Base-by-base conservation (phyloP, 2,888 invertebrate genomes). In the Theodoxus fluviatilis region DNA sequence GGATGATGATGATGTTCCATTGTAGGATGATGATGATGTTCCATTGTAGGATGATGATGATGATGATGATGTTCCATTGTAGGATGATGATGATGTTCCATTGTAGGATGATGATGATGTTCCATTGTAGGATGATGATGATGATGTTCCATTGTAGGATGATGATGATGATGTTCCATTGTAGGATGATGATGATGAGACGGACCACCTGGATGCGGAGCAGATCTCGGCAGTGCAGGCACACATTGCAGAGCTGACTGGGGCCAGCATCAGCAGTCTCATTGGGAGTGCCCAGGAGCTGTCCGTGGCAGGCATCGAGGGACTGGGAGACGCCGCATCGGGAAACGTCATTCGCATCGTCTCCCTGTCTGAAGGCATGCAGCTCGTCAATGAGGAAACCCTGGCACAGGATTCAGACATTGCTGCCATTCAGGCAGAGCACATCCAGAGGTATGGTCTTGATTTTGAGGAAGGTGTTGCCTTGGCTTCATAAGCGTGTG, bases 291-390 rank as follows among this genome's bases (percentile, higher is more conserved):
- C 69, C 3, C 71, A 74, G 66, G 74, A 74, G 2, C 70, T 76
- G n/a, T 70, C 71, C 47, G 71, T 73, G 70, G 71, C 71, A 28
- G 71, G 72, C 1, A 47, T 73, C 12, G 67, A 63, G 4, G 71
- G 71, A 15, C 67, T 59, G 9, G 67, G 75, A 59, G 73, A 73
- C 18, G 69, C 72, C 12, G 49, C 66, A 37, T 71, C 68, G 12
- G 75, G 76, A 25, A 75, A 76, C 40, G 73, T 76, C 33, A 78
- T 82, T 33, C 77, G 80, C 67, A 78, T 82, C 64, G 80, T 82
- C 0, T 81, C 78, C 7, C 75, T 81, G 35, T 77, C 77, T 52
- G 79, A 79, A 35, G 79, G 79, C 38, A 76, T 82, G 74, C 82
- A 81, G 68, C 71, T 81, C 28, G 38, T 74, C 3, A 69, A 63